phyloP scores from a whole-genome alignment of 1,140 invertebrate genomes.

The Eciton burchellii region DNA sequence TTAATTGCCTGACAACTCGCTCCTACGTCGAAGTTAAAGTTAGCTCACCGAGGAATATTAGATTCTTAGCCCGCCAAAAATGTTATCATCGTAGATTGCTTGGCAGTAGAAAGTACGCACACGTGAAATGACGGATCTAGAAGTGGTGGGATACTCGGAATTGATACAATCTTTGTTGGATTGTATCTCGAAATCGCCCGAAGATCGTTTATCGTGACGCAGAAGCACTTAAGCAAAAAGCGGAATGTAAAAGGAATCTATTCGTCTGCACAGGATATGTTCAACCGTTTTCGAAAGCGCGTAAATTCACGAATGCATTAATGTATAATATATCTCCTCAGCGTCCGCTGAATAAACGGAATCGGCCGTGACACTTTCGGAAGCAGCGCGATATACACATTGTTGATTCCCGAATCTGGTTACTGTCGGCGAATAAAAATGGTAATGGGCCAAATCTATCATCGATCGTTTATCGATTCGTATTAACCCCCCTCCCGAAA shows the following conservation, averaged over 20 bases:
- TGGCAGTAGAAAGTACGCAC: not conserved
- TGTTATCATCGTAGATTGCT: not conserved
- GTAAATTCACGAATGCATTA: slow-evolving; percentile 6
- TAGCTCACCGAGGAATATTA: not conserved
- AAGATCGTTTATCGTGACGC: not conserved
- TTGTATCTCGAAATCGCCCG: not conserved
- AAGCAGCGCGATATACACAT: not conserved
- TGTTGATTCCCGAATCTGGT: slow-evolving; percentile 4
- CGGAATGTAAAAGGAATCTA: not conserved
- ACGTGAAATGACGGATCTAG: slow-evolving; percentile 18
- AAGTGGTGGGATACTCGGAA: not conserved
- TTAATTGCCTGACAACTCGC: not conserved
- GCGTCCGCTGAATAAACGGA: not conserved
- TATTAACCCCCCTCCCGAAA: too few relatives aligned
- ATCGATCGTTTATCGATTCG: too few relatives aligned
- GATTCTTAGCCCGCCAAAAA: not conserved
- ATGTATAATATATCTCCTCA: not conserved
- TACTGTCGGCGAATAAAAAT: not conserved
- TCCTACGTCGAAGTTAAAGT: slow-evolving; percentile 18
- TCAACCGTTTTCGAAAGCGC: not conserved
- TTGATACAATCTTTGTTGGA: slow-evolving; percentile 25
- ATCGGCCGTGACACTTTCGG: not conserved
- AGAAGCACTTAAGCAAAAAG: not conserved
- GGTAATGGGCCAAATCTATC: not conserved
- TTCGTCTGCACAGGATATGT: not conserved